Evolutionary conservation across 2,113 vertebrate species (phyloP).

Genomic region (Atrichornis clamosus): DNA sequence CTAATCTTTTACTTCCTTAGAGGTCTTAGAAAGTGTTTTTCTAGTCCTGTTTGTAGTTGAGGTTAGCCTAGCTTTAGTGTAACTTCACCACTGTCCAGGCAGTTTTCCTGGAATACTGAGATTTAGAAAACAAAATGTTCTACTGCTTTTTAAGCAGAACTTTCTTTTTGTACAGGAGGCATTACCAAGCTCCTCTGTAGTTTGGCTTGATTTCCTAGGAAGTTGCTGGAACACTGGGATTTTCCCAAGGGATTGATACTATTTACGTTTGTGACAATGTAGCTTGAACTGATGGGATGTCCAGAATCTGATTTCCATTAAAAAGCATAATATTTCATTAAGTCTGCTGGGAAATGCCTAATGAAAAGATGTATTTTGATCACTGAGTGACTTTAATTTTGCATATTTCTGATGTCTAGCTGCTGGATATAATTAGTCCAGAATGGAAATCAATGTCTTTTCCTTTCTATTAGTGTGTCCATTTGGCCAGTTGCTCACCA

Average conservation of each 20-base stretch:
- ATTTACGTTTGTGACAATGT: constrained; percentile 19
- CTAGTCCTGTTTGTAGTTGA: background rate
- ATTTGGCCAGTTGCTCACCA: background rate
- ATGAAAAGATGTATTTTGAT: constrained; percentile 22
- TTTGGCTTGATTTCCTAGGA: background rate
- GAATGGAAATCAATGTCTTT: background rate
- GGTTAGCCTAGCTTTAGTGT: background rate
- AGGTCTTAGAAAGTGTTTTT: background rate
- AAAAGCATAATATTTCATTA: background rate
- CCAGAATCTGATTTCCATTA: constrained; percentile 34
- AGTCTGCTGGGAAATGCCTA: background rate
- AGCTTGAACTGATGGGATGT: background rate
- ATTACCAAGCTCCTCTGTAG: background rate
- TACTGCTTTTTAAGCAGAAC: background rate
- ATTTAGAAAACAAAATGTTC: constrained; percentile 52
- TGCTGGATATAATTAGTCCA: constrained; percentile 40
- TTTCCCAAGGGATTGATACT: background rate
- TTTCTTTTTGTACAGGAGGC: background rate
- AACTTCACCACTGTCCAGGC: background rate
- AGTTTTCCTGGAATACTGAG: constrained; percentile 14
- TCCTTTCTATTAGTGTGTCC: background rate
- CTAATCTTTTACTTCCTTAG: background rate
- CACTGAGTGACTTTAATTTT: background rate
- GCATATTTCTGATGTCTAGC: background rate
- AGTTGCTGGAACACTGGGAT: background rate